These are phyloP conservation scores for Drosophila subobscura DNA, from an alignment of 1,140 invertebrate genomes.

Conservation along the genomic window DNA sequence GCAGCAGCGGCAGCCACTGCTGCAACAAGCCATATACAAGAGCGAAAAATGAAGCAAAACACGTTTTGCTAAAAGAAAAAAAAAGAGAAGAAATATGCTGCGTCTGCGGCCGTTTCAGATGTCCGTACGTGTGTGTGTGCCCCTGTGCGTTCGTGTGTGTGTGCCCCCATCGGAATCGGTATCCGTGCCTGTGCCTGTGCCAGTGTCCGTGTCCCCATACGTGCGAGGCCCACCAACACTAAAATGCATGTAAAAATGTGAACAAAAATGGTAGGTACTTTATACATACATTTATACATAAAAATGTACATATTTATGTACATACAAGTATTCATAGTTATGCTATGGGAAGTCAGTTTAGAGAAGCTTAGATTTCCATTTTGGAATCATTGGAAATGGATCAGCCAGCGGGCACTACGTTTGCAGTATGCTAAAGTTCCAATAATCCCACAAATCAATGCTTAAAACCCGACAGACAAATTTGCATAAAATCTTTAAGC, in stretches of 20 bases:
- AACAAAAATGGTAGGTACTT: conserved; percentile 69
- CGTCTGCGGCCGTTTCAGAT: conserved; percentile 44
- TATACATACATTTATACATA: neutral
- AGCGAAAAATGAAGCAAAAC: conserved; percentile 79
- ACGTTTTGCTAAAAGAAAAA: conserved; percentile 69
- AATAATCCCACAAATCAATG: no score
- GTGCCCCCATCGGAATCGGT: conserved; percentile 29
- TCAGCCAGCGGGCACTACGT: neutral
- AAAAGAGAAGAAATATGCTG: conserved; percentile 65
- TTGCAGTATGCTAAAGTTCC: neutral
- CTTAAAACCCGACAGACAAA: neutral
- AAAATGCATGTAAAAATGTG: conserved; percentile 64
- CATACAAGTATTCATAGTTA: conserved; percentile 27
- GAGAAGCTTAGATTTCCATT: neutral
- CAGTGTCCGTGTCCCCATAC: conserved; percentile 53
- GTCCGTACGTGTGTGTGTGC: conserved; percentile 51
- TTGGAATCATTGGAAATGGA: neutral
- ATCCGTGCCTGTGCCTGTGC: conserved; percentile 39
- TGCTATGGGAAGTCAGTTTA: neutral
- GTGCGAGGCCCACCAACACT: conserved; percentile 53
- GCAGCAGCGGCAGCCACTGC: conserved; percentile 20
- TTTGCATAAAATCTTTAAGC: conserved; percentile 40
- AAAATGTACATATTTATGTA: neutral
- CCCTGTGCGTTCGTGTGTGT: conserved; percentile 34
- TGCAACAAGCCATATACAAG: conserved; percentile 64